These are phyloP conservation scores for Okamejei kenojei DNA, from an alignment of 2,797 vertebrate species.

Conservation along the genomic window DNA sequence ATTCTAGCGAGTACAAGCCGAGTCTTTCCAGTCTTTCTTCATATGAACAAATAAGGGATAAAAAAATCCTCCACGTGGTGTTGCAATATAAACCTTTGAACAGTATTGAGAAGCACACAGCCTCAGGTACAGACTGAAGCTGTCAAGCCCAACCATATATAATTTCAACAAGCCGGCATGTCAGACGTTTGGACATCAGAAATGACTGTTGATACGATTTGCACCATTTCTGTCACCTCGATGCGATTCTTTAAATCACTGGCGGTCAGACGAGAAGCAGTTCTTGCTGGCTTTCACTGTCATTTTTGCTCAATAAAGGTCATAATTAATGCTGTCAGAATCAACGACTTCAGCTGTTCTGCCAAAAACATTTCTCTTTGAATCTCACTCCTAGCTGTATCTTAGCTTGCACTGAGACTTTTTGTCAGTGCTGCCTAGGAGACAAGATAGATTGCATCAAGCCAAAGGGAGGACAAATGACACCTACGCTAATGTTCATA, in stretches of 20 bases:
- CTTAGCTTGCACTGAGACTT: not conserved
- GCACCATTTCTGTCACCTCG: slow-evolving; percentile 17
- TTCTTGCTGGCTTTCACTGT: slow-evolving; percentile 11
- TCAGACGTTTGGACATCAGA: not conserved
- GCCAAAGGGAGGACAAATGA: not conserved
- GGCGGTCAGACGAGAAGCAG: not conserved
- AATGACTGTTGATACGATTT: not conserved
- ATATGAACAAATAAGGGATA: slow-evolving; percentile 16
- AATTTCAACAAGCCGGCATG: slow-evolving; percentile 5
- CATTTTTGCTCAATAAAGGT: slow-evolving; percentile 2
- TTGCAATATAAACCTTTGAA: not conserved
- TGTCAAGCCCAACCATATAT: not conserved
- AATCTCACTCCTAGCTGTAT: not conserved
- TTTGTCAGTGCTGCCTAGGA: not conserved
- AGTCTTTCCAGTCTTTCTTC: too few species aligned
- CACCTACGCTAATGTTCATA: not conserved
- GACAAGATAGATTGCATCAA: not conserved
- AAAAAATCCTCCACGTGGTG: not conserved
- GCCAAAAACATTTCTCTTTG: not conserved
- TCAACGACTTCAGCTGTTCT: not conserved
- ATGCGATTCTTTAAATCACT: not conserved
- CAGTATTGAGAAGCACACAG: not conserved
- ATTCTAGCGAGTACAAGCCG: too few species aligned
- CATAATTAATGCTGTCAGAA: slow-evolving; percentile 25
- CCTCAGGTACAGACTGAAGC: slow-evolving; percentile 8